Evolutionary conservation across 2,797 vertebrate species (phyloP), one percentile per base, ranked within the genome.

Genomic region (Diplodus sargus): DNA sequence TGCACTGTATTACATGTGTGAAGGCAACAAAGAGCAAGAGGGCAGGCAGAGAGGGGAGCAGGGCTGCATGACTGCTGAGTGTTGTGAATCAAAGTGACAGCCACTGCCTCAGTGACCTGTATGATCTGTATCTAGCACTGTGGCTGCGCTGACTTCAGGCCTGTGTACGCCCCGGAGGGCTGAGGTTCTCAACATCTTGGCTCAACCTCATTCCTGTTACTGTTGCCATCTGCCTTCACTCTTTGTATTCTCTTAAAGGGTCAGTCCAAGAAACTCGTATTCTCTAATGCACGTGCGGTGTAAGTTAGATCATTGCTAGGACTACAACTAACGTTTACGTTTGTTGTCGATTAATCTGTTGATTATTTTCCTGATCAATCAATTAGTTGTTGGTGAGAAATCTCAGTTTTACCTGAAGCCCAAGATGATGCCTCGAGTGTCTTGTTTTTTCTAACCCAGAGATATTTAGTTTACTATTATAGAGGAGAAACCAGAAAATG

Each of bases 61-160:
- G 57, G 25, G 79, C 74, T 75, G 39, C 67, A 63, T 76, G 79
- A 80, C 52, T 54, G 23, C 64, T 71, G 76, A 67, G 15, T 75
- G 63, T 42, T 30, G 20, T 84, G 81, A 88, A 61, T 89, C 53
- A 77, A 78, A 78, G 84, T 83, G 92, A 87, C 88, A 89, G 80
- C 64, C 78, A 17, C 74, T 61, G 80, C 82, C 85, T 80, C 78
- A 8, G 45, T 90, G 91, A 89, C 84, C 89, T 85, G 81, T 78
- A 18, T 81, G 83, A 75, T 86, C 64, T 69, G 85, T 18, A 59
- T 84, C 76, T 79, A 39, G 11, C 22, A 34, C 39, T 63, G 74
- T 56, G 62, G 63, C 78, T 61, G 52, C 22, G n/a, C 42, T 58
- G 63, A 45, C 78, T 78, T 45, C 30, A 43, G 74, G 65, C 82